Base-by-base conservation (phyloP, 2,888 invertebrate species). In the Phasia obesa region DNA sequence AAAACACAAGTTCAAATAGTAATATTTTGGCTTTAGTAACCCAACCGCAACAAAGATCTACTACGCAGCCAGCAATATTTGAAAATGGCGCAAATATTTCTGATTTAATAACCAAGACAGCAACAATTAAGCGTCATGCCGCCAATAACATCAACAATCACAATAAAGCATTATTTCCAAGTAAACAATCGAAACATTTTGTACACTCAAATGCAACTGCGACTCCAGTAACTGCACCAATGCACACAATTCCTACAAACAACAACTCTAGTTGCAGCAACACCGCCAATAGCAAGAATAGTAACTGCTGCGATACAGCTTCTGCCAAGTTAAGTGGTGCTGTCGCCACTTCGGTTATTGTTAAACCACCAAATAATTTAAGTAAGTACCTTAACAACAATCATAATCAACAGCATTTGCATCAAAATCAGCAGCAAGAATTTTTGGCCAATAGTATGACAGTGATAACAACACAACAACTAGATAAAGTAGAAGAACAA, bases 271-370 rank as follows among this genome's bases (percentile, higher is more conserved):
- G 35, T 19, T 44, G 21, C 51, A 64, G 13, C 47, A 74, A 35
- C 7, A 49, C 9, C 25, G 67, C n/a, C 42, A 35, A n/a, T 13
- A 42, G 27, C 25, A 67, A 57, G n/a, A 65, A 53, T 7, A 77
- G 47, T 35, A 62, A 27, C 11, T 44, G 53, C 69, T 60, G 31
- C 38, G 44, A 60, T 70, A 27, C 53, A 69, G 55, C 47, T 64
- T 42, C 64, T 59, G 65, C 57, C 65, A 67, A 82, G 38, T 67
- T 71, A 42, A 67, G 79, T 60, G 79, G 79, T 21, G 84, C 85
- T 81, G 86, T 91, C 82, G 90, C 90, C 75, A 90, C 91, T 35
- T 90, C 90, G 75, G 90, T 90, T 84, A 90, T 91, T 86, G 90
- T 90, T 55, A 89, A 89, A 84, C 88, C 90, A 85, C 85, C 86